phyloP scores from a whole-genome alignment of 1,140 invertebrate genomes.

The Tetranychus cinnabarinus region DNA sequence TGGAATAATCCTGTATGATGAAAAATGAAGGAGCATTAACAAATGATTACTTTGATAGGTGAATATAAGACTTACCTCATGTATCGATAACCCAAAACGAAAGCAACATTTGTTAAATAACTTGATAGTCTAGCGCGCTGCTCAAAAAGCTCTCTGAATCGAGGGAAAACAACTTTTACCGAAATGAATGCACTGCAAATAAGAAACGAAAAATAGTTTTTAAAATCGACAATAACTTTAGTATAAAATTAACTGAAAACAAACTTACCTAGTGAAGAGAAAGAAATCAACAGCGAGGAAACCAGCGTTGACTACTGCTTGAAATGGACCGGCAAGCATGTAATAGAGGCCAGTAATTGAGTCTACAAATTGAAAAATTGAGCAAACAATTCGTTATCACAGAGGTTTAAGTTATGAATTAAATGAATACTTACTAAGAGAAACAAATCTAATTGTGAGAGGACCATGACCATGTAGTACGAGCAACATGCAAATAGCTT shows the following conservation, averaged over 20 bases:
- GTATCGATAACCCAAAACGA: not conserved
- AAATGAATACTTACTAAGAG: not conserved
- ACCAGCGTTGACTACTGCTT: not conserved
- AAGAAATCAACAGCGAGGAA: not conserved
- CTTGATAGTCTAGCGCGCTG: not conserved
- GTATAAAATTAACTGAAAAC: not conserved
- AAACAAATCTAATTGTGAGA: not conserved
- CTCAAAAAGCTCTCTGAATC: not conserved
- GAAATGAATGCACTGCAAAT: not conserved
- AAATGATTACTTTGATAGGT: not conserved
- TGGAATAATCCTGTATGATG: not conserved
- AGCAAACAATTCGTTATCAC: not conserved
- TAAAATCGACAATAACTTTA: not conserved
- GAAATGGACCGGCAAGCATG: not conserved
- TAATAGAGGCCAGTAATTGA: not conserved
- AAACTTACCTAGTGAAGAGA: not conserved
- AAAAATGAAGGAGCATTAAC: not conserved
- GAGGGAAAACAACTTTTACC: not conserved
- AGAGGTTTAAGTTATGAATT: not conserved
- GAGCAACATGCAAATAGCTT: not conserved
- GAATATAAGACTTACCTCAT: not conserved
- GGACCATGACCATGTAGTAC: not conserved
- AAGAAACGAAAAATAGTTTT: not conserved
- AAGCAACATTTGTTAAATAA: no score
- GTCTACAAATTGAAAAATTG: not conserved